Evolutionary conservation across 2,113 vertebrate species (phyloP), one percentile per base, ranked within the genome.

Genomic region (Suricata suricatta): DNA sequence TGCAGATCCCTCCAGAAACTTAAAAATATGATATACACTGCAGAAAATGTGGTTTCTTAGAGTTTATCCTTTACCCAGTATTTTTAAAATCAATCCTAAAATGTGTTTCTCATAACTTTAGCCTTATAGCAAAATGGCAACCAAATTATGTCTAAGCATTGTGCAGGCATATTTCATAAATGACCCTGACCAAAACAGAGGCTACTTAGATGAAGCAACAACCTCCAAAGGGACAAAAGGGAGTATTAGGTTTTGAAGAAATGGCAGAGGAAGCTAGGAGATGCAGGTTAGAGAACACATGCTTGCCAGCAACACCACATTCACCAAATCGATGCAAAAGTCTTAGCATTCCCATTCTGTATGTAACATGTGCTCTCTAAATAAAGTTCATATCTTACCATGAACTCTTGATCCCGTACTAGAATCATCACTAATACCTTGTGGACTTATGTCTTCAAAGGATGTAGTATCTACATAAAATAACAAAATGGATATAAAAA

Each of bases 361-460:
- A 97, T 19, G 83, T 90, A 97, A 72, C 89, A 88, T 57, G 88
- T 9, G 86, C 9, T 82, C 68, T 96, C 95, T 86, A 87, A 95
- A 96, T 98, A 82, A 98, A 96, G 60, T 93, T 96, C 68, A 74
- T 87, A 92, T 98, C 99, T 99, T 99, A 99, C 99, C 99, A 98
- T 99, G 99, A 98, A 98, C 98, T 98, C 99, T 99, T 31, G 99
- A 98, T 98, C 98, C 99, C 95, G 98, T 99, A 98, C 99, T 99
- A 94, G 99, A 99, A 96, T 99, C 99, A 93, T 99, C 99, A 96
- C 98, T 98, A 99, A 99, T 98, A 98, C 98, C 97, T 98, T 99
- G 90, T 89, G 99, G 99, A 85, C 99, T 99, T 97, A 99, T 98
- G 93, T 99, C 99, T 98, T 99, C 99, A 96, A 99, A 99, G 93